Evolutionary conservation across 2,797 vertebrate species (phyloP), one percentile per base, ranked within the genome.

Genomic region (Pseudopleuronectes americanus): DNA sequence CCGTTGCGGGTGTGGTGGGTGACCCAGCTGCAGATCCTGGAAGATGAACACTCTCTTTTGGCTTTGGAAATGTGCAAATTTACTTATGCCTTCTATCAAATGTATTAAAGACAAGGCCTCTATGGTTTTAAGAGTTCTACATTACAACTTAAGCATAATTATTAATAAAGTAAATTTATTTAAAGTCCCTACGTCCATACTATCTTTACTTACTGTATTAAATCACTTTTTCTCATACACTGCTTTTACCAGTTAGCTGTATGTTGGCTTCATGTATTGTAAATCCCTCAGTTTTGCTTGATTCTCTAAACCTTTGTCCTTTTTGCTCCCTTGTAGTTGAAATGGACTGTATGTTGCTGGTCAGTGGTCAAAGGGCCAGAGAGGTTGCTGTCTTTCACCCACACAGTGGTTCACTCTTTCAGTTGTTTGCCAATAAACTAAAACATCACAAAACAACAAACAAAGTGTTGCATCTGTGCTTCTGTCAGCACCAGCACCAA

Each of bases 401-500:
- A 57, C 51, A 22, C 8, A 21, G 5, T 63, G 13, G 36, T 72
- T 24, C 28, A 55, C 53, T 68, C 56, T 47, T 54, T 57, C 12
- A 28, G 28, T 28, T 28, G 28, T 31, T 31, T 31, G 28, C 6
- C 6, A 31, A 31, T 31, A 31, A 31, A 7, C 6, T 31, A 8
- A 7, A 7, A 64, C 74, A 83, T 76, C 60, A 68, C 75, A 61
- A 53, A 73, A 78, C 61, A 72, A 63, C 73, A 83, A 74, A 72
- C 67, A n/a, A 51, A 76, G 68, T 63, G 68, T 59, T 63, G 79
- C 73, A 54, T 82, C 79, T 57, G 64, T 61, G 71, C 49, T 71
- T 83, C 83, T 81, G 81, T 79, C 81, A 76, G 81, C 61, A 17
- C 17, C 54, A 16, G 47, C 14, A 57, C 81, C 73, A 89, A 87